These are phyloP conservation scores for Beroe forskalii DNA, from an alignment of 37 sponge, comb jelly and placozoan species.

Conservation along the genomic window DNA sequence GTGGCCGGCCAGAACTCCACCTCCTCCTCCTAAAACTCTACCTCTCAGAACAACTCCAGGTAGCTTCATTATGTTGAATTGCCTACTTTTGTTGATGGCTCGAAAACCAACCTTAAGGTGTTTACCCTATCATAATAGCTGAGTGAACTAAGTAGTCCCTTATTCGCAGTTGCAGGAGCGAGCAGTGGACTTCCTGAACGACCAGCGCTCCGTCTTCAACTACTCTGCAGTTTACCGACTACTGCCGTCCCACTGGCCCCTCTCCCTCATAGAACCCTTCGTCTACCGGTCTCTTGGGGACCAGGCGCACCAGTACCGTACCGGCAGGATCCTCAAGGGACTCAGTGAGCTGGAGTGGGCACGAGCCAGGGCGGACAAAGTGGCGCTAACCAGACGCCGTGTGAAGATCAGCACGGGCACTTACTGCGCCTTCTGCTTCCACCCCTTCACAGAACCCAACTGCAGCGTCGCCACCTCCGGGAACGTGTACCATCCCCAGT, in stretches of 20 bases:
- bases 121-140: no score
- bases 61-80: no score
- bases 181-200: conserved; percentile 37
- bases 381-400: not conserved
- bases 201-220: conserved; percentile 18
- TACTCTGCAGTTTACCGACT: conserved; percentile 18
- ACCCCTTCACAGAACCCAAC: conserved; percentile 18
- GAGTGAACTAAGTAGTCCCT: no score
- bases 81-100: no score
- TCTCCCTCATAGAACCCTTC: conserved; percentile 33
- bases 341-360: conserved; percentile 53
- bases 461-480: conserved; percentile 22
- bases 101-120: no score
- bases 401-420: conserved; percentile 5
- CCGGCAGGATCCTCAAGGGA: conserved; percentile 1
- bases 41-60: no score
- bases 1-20: conserved; percentile 9
- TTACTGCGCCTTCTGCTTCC: conserved; percentile 46
- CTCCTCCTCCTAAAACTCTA: conserved; percentile 28
- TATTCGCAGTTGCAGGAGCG: conserved; percentile 23
- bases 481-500: conserved; percentile 19
- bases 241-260: conserved; percentile 3
- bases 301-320: conserved; percentile 36
- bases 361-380: not conserved
- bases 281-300: conserved; percentile 5